These are phyloP conservation scores for Ligdia adustata DNA, from an alignment of 2,888 invertebrate genomes.

Conservation along the genomic window DNA sequence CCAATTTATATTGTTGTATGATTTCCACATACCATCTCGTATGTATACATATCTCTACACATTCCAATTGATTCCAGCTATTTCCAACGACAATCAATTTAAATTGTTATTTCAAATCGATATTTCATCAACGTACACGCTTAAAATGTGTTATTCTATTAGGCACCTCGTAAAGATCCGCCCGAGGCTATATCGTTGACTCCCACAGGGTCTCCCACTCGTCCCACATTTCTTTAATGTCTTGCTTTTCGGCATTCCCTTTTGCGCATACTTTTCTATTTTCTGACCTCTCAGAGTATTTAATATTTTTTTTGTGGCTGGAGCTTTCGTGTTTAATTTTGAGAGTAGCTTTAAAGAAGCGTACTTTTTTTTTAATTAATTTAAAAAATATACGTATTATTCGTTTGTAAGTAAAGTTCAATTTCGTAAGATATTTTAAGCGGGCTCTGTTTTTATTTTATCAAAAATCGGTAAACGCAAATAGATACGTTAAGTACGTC, in stretches of 20 bases:
- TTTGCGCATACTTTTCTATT: not conserved
- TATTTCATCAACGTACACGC: slow-evolving; percentile 25
- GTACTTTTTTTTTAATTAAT: too few species aligned
- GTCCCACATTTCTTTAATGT: slow-evolving; percentile 23
- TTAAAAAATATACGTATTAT: too few species aligned
- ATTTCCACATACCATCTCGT: too few species aligned
- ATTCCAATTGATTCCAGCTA: not conserved
- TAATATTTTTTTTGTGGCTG: not conserved
- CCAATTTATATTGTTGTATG: too few species aligned
- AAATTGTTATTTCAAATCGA: slow-evolving; percentile 20
- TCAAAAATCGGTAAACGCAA: too few species aligned
- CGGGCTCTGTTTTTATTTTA: too few species aligned
- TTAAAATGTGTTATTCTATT: slow-evolving; percentile 29
- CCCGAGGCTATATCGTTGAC: slow-evolving; percentile 17
- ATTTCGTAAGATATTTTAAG: too few species aligned
- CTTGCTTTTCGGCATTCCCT: slow-evolving; percentile 10
- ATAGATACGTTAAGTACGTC: too few species aligned
- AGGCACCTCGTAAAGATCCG: slow-evolving; percentile 30
- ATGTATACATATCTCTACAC: not conserved
- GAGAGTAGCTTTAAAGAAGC: too few species aligned
- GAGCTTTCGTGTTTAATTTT: too few species aligned
- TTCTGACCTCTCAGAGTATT: slow-evolving; percentile 3
- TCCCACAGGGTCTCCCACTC: slow-evolving; percentile 34
- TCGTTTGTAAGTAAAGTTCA: too few species aligned
- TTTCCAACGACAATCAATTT: slow-evolving; percentile 7